Evolutionary conservation across 2,797 vertebrate genomes (phyloP).

Genomic region (Clamator glandarius): DNA sequence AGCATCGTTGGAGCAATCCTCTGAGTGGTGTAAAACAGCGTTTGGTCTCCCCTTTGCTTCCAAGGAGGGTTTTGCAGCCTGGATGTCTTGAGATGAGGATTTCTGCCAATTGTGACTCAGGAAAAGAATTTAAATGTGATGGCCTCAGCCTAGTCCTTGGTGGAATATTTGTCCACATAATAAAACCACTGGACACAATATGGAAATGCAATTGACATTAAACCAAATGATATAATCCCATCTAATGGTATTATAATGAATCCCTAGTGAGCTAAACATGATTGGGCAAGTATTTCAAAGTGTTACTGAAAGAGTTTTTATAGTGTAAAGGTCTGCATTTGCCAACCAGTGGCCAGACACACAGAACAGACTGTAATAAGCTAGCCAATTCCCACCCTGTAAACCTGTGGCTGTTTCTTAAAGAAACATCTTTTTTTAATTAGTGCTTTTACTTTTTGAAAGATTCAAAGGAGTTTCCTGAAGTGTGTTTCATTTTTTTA

Average conservation of each 20-base stretch:
- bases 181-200: conserved; percentile 82
- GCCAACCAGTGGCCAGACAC: conserved; percentile 74
- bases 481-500: conserved; percentile 40
- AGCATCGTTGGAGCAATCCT: neutral
- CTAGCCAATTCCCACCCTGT: conserved; percentile 62
- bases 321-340: conserved; percentile 71
- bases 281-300: conserved; percentile 81
- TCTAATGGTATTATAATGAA: conserved; percentile 82
- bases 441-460: conserved; percentile 60
- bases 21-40: neutral
- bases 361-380: conserved; percentile 65
- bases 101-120: conserved; percentile 68
- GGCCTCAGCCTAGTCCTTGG: conserved; percentile 70
- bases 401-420: conserved; percentile 67
- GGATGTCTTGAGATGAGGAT: conserved; percentile 40
- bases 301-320: conserved; percentile 79
- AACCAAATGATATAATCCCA: conserved; percentile 82
- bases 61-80: conserved; percentile 55
- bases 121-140: conserved; percentile 67
- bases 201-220: conserved; percentile 82
- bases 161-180: conserved; percentile 81
- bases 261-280: conserved; percentile 79
- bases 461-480: conserved; percentile 50
- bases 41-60: conserved; percentile 59
- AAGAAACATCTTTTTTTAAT: conserved; percentile 74